phyloP scores from a whole-genome alignment of 1,140 invertebrate species.

The Coenobita brevimanus region DNA sequence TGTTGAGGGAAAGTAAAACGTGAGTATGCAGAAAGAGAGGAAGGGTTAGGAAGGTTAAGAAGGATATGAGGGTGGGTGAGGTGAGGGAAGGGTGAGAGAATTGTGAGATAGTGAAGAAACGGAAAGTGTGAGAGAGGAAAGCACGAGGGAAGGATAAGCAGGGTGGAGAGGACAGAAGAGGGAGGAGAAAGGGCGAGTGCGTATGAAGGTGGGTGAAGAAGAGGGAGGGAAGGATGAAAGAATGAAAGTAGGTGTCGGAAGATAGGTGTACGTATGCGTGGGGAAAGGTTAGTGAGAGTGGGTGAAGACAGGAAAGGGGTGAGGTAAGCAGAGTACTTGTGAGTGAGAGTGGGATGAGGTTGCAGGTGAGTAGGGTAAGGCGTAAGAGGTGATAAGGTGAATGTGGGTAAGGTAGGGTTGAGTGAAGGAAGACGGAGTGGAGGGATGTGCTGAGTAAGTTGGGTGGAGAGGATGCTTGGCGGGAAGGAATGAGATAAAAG shows the following conservation, averaged over 20 bases:
- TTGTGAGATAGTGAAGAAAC: background rate
- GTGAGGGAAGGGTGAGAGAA: too few species aligned
- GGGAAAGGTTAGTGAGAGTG: too few species aligned
- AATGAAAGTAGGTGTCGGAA: background rate
- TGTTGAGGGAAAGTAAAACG: too few species aligned
- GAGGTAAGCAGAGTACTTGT: background rate
- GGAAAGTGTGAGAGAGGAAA: background rate
- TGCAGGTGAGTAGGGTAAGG: background rate
- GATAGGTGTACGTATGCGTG: too few species aligned
- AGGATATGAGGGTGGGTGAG: background rate
- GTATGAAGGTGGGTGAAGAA: background rate
- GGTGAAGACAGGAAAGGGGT: background rate
- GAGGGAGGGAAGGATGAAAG: background rate
- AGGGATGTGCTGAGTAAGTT: too few species aligned
- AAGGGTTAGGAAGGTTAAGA: background rate
- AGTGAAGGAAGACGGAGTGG: too few species aligned
- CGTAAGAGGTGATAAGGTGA: too few species aligned
- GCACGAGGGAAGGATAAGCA: background rate
- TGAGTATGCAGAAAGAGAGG: too few species aligned
- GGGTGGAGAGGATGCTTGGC: too few species aligned
- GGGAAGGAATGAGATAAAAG: too few species aligned
- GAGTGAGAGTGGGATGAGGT: background rate
- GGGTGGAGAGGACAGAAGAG: background rate
- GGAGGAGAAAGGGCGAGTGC: background rate
- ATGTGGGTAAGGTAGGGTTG: too few species aligned